Evolutionary conservation across 2,888 invertebrate genomes (phyloP).

Genomic region (Nasonovia ribisnigri): DNA sequence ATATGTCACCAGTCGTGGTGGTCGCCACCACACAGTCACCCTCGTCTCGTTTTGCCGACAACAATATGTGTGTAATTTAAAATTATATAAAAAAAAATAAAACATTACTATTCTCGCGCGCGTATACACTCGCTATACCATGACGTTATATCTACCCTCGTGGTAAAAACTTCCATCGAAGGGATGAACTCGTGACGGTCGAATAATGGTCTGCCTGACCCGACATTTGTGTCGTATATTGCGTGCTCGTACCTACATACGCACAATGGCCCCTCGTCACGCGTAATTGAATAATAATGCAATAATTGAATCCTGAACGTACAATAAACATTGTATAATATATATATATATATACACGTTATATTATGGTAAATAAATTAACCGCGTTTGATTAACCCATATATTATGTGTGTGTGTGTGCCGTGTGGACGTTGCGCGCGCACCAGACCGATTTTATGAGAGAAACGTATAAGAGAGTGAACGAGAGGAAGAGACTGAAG

Average conservation of each 20-base stretch:
- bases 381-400: slow-evolving; percentile 19
- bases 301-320: slow-evolving; percentile 53
- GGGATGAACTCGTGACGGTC: slow-evolving; percentile 7
- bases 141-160: background rate
- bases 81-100: slow-evolving; percentile 12
- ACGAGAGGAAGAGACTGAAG: background rate
- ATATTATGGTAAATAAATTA: slow-evolving; percentile 48
- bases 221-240: background rate
- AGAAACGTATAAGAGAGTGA: background rate
- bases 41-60: slow-evolving; percentile 10
- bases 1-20: slow-evolving; percentile 7
- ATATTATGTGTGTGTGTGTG: background rate
- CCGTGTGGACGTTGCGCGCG: background rate
- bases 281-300: slow-evolving; percentile 60
- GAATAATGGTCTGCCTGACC: background rate
- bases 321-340: background rate
- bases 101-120: background rate
- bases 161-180: background rate
- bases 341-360: background rate
- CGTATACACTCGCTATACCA: background rate
- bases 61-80: slow-evolving; percentile 36
- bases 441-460: background rate
- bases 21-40: background rate
- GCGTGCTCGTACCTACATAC: background rate
- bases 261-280: slow-evolving; percentile 39